Evolutionary conservation across 2,888 invertebrate genomes (phyloP), one percentile per base, ranked within the genome.

Genomic region (Eurytoma californica): DNA sequence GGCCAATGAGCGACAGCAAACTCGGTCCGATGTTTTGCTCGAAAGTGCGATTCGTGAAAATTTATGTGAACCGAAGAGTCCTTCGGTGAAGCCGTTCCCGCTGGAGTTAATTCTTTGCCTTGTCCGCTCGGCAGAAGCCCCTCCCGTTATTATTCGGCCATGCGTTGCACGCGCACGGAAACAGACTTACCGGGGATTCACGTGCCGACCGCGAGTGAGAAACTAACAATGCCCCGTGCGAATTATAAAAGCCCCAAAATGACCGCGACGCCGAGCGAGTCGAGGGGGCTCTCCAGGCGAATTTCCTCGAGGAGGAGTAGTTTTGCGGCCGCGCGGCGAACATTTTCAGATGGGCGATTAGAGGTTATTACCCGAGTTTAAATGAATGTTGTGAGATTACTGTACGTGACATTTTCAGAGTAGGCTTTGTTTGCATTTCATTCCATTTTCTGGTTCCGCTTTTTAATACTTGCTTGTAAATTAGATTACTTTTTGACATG

Each of bases 331-430:
- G 24, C 12, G n/a, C n/a, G 4, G 30, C 9, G 14, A 63, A 69
- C 61, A 18, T 77, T 39, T 77, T 55, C 39, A 49, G 66, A 77
- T 72, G 39, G 65, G 57, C 24, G 55, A 77, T 60, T 72, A 77
- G 47, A 70, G 30, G 58, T 51, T 77, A 60, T 60, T 60, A 53
- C 51, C 20, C 9, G 3, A 70, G 51, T 77, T 77, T 51, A 77
- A 66, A 72, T 63, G 30, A 77, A 58, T 60, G n/a, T 60, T 24
- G 16, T 24, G n/a, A 61, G 63, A 63, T 39, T 39, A n/a, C 14
- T 63, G 30, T 39, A 39, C 63, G 63, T 63, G 63, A 63, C 63
- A 47, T 63, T 63, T 39, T 1, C 18, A 9, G 12, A 14, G n/a
- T n/a, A 1, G 14, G 53, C 53, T 53, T 53, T 53, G 53, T 53